Percentiles rank a stretch among this genome's conserved stretches.
phyloP scores from a whole-genome alignment of 2,888 invertebrate genomes.

The Cantharis lateralis region DNA sequence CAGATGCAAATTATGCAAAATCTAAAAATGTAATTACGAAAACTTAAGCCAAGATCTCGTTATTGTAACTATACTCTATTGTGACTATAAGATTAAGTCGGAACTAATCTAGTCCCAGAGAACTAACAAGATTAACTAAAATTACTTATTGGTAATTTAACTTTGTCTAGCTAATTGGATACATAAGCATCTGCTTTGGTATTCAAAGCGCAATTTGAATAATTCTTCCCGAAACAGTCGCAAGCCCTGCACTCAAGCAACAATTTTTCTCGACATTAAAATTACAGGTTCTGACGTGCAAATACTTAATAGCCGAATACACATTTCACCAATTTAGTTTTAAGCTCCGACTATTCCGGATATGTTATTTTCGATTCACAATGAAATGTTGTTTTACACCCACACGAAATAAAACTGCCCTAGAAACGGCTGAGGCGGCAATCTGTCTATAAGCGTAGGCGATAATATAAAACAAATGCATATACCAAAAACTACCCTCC shows the following conservation, averaged over 20 bases:
- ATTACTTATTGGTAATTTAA: background rate
- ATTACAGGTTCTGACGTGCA: background rate
- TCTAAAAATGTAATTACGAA: background rate
- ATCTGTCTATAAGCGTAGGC: constrained; percentile 31
- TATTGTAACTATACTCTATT: background rate
- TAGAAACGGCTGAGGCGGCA: constrained; percentile 21
- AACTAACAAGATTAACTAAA: background rate
- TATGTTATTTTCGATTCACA: background rate
- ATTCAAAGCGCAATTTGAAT: background rate
- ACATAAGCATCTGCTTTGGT: background rate
- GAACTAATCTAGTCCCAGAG: background rate
- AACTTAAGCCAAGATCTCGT: background rate
- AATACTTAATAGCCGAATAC: background rate
- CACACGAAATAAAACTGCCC: constrained; percentile 7
- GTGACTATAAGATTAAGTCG: background rate
- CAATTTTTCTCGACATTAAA: background rate
- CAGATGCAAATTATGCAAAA: background rate
- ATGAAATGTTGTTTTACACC: constrained; percentile 12
- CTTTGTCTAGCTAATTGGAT: background rate
- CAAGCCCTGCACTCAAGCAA: background rate
- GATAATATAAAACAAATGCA: constrained; percentile 1
- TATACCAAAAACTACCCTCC: background rate
- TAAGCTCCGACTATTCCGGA: background rate
- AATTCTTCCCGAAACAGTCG: background rate
- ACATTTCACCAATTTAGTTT: background rate